Percentiles rank a stretch among this genome's conserved stretches.
phyloP scores from a whole-genome alignment of 2,113 vertebrate species.

The Rhea americana region DNA sequence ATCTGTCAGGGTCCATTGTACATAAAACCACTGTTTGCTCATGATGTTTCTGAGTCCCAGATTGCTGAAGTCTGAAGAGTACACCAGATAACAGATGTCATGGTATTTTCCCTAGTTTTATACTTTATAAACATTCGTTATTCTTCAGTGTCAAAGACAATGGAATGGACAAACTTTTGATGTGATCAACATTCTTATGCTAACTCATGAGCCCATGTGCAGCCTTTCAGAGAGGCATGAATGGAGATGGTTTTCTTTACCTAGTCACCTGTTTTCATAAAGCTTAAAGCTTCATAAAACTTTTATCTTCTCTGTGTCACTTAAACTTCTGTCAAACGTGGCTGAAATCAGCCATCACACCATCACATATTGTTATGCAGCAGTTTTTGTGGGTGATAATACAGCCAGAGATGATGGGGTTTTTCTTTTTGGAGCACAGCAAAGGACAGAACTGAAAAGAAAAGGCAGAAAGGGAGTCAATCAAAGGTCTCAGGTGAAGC shows the following conservation, averaged over 20 bases:
- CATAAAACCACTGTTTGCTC: background rate
- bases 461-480: constrained; percentile 29
- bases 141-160: background rate
- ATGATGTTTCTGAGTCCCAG: background rate
- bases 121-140: background rate
- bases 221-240: background rate
- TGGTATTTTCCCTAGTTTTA: background rate
- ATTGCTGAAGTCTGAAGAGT: background rate
- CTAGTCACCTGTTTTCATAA: background rate
- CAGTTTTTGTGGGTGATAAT: background rate
- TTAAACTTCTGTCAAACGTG: background rate
- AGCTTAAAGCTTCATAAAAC: background rate
- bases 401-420: background rate
- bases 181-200: background rate
- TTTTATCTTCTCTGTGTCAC: background rate
- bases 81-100: background rate
- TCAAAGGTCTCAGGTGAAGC: constrained; percentile 28
- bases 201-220: accelerated
- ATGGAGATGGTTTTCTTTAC: background rate
- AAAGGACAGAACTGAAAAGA: constrained; percentile 59
- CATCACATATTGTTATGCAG: background rate
- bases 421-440: constrained; percentile 50
- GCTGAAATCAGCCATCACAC: background rate
- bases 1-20: background rate
- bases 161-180: background rate